Conservation (phyloP, 2,113 vertebrate species). For the Empidonax traillii region DNA sequence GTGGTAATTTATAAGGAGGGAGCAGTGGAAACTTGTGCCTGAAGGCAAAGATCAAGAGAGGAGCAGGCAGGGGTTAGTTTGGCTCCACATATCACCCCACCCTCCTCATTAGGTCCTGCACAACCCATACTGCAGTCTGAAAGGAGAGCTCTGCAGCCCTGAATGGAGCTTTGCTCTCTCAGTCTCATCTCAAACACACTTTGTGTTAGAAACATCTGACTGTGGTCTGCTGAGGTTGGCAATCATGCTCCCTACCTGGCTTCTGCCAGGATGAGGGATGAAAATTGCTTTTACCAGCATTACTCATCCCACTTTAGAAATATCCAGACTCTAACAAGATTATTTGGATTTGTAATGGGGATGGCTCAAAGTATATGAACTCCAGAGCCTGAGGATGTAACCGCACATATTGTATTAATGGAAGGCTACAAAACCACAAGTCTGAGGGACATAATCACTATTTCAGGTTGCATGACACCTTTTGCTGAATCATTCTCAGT, state of each 20-base stretch:
- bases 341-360: background rate
- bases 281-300: background rate
- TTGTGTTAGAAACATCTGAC: background rate
- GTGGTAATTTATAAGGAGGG: background rate
- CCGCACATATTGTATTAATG: background rate
- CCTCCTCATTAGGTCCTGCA: background rate
- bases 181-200: background rate
- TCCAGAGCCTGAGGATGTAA: background rate
- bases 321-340: background rate
- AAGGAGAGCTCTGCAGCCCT: background rate
- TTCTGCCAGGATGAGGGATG: background rate
- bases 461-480: background rate
- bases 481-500: background rate
- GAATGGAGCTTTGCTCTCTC: background rate
- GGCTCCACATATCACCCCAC: background rate
- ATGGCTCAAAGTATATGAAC: background rate
- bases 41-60: background rate
- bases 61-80: background rate
- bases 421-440: background rate
- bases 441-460: background rate
- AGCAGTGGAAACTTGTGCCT: background rate
- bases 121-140: background rate
- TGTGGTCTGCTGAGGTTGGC: background rate
- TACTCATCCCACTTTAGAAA: background rate
- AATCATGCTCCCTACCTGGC: background rate